Evolutionary conservation across 2,113 vertebrate species (phyloP).

Genomic region (Vireo altiloquus): DNA sequence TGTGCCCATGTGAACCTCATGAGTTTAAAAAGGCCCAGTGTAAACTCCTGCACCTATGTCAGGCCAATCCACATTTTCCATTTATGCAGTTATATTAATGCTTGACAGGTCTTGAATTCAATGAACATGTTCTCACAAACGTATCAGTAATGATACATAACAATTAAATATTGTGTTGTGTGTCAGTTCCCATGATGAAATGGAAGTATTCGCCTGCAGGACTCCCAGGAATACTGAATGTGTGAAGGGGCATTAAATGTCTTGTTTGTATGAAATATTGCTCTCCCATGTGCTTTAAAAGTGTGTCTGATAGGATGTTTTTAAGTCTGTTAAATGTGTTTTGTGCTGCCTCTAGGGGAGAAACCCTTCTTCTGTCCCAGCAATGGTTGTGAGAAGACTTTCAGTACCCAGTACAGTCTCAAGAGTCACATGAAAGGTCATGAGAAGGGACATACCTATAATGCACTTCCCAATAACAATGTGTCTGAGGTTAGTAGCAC

Average conservation of each 20-base stretch:
- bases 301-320: background rate
- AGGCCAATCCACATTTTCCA: background rate
- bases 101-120: background rate
- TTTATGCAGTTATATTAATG: background rate
- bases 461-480: slow-evolving; percentile 77
- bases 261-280: background rate
- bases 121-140: background rate
- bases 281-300: background rate
- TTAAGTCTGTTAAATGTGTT: background rate
- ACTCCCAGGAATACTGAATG: background rate
- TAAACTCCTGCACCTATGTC: background rate
- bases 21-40: background rate
- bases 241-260: background rate
- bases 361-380: slow-evolving; percentile 97
- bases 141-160: background rate
- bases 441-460: slow-evolving; percentile 85
- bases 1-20: rapidly evolving
- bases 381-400: slow-evolving; percentile 95
- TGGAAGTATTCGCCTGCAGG: background rate
- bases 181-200: background rate
- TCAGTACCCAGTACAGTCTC: slow-evolving; percentile 95
- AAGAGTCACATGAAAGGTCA: slow-evolving; percentile 98
- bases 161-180: background rate
- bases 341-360: slow-evolving; percentile 79
- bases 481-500: slow-evolving; percentile 84